Percentiles rank a stretch among this genome's conserved stretches.
phyloP scores from a whole-genome alignment of 2,113 vertebrate species.

The Manacus vitellinus region DNA sequence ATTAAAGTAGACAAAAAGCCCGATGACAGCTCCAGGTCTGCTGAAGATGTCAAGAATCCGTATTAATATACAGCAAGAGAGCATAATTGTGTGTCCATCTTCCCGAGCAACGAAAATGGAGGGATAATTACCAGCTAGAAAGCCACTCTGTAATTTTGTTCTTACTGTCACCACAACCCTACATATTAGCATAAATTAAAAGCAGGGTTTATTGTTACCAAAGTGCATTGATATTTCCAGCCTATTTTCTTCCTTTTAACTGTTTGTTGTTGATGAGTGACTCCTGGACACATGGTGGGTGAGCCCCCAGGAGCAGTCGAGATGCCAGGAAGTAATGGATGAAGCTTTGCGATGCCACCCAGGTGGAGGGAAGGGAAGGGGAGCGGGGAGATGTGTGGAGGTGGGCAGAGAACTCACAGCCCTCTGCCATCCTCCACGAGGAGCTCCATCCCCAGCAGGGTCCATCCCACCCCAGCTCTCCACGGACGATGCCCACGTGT shows the following conservation, averaged over 20 bases:
- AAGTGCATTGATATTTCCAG: slow-evolving; percentile 84
- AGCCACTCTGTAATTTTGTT: slow-evolving; percentile 89
- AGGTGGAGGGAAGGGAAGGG: neutral
- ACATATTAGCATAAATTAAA: slow-evolving; percentile 90
- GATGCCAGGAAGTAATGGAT: neutral
- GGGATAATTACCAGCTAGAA: slow-evolving; percentile 89
- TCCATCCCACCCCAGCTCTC: neutral
- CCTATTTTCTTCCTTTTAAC: slow-evolving; percentile 81
- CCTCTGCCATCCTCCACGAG: rapidly evolving
- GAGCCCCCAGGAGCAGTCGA: slow-evolving; percentile 34
- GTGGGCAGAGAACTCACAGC: neutral
- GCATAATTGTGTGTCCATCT: slow-evolving; percentile 99
- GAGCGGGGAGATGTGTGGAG: neutral
- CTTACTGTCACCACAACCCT: slow-evolving; percentile 87
- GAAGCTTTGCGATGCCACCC: neutral
- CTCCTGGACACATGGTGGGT: slow-evolving; percentile 79
- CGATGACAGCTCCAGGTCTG: slow-evolving; percentile 99
- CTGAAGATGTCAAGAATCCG: slow-evolving; percentile 99
- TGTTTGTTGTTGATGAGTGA: slow-evolving; percentile 82
- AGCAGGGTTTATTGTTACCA: slow-evolving; percentile 86
- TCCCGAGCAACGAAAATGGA: slow-evolving; percentile 85
- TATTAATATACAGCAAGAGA: slow-evolving; percentile 99
- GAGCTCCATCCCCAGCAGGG: neutral
- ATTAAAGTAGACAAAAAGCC: slow-evolving; percentile 99
- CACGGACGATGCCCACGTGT: rapidly evolving